A percentile compares a stretch with the other conserved stretches of the same genome.
Evolutionary conservation across 1,140 invertebrate species (phyloP).

Genomic region (Drosophila melanica): DNA sequence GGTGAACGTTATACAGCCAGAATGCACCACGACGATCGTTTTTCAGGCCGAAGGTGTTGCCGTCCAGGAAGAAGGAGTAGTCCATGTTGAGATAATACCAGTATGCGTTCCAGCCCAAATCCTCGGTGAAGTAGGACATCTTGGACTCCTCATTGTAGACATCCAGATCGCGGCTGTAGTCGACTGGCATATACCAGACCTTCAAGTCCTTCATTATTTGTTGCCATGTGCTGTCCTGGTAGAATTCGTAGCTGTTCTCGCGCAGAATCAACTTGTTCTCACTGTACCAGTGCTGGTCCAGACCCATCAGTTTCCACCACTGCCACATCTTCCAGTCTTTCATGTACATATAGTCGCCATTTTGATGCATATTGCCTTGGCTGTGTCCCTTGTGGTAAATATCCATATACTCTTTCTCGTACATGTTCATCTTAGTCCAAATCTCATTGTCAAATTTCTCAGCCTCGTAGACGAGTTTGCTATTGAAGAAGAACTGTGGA

Average conservation of each 20-base stretch:
- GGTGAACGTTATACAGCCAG: slow-evolving; percentile 86
- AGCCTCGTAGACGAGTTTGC: slow-evolving; percentile 86
- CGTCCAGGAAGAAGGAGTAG: slow-evolving; percentile 88
- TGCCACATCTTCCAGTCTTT: slow-evolving; percentile 82
- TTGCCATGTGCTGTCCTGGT: slow-evolving; percentile 67
- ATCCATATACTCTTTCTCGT: slow-evolving; percentile 85
- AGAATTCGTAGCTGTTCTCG: slow-evolving; percentile 70
- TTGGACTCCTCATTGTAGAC: slow-evolving; percentile 86
- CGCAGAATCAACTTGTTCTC: slow-evolving; percentile 74
- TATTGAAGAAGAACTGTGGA: slow-evolving; percentile 86
- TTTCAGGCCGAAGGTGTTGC: slow-evolving; percentile 85
- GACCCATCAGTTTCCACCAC: slow-evolving; percentile 83
- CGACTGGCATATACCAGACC: slow-evolving; percentile 73
- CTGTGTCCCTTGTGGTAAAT: slow-evolving; percentile 88
- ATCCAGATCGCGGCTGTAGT: slow-evolving; percentile 85
- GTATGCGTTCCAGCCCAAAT: slow-evolving; percentile 88
- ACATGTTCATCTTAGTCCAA: slow-evolving; percentile 76
- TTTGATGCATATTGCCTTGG: slow-evolving; percentile 73
- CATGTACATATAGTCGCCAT: slow-evolving; percentile 69
- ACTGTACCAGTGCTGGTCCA: slow-evolving; percentile 71
- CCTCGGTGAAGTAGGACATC: slow-evolving; percentile 90
- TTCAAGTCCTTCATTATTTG: slow-evolving; percentile 70
- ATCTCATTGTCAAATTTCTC: slow-evolving; percentile 83
- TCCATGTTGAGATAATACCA: slow-evolving; percentile 89
- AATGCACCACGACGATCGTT: slow-evolving; percentile 86